phyloP scores from a whole-genome alignment of 1,140 invertebrate species.

The Drosophila gunungcola region DNA sequence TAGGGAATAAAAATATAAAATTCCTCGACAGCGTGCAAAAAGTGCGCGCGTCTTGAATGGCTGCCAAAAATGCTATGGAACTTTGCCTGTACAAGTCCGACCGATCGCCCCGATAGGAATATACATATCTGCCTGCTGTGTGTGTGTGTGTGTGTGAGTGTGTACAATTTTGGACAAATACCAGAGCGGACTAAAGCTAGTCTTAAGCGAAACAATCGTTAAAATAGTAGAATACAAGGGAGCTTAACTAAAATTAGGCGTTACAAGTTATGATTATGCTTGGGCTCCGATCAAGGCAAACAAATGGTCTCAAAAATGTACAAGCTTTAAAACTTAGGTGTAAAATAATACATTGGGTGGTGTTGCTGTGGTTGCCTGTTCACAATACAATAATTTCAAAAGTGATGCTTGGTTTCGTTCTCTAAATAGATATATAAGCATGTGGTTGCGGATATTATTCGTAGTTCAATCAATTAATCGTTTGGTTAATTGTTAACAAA shows the following conservation, averaged over 20 bases:
- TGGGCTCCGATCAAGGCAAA: conserved; percentile 25
- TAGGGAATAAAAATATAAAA: conserved; percentile 85
- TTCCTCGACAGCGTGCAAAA: conserved; percentile 79
- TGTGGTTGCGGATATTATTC: conserved; percentile 46
- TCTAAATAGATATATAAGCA: conserved; percentile 36
- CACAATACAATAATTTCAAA: conserved; percentile 35
- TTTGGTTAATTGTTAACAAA: conserved; percentile 67
- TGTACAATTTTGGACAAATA: conserved; percentile 47
- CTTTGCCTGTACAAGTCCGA: conserved; percentile 75
- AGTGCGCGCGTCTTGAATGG: conserved; percentile 78
- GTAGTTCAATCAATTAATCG: conserved; percentile 40
- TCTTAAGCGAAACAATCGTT: conserved; percentile 35
- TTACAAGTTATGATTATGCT: conserved; percentile 20
- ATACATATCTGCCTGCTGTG: conserved; percentile 23
- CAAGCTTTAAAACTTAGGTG: conserved; percentile 25
- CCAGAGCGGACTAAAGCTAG: conserved; percentile 44
- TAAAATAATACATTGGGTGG: conserved; percentile 17
- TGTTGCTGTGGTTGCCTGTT: conserved; percentile 20
- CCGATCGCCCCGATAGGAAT: conserved; percentile 44
- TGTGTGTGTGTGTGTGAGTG: conserved; percentile 19
- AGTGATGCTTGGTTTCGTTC: conserved; percentile 43
- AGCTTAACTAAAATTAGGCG: conserved; percentile 25
- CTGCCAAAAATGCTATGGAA: conserved; percentile 82
- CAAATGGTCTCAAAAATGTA: conserved; percentile 28
- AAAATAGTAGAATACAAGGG: conserved; percentile 48